Conservation (phyloP, 1,140 invertebrate genomes). For the Drosophila persimilis region DNA sequence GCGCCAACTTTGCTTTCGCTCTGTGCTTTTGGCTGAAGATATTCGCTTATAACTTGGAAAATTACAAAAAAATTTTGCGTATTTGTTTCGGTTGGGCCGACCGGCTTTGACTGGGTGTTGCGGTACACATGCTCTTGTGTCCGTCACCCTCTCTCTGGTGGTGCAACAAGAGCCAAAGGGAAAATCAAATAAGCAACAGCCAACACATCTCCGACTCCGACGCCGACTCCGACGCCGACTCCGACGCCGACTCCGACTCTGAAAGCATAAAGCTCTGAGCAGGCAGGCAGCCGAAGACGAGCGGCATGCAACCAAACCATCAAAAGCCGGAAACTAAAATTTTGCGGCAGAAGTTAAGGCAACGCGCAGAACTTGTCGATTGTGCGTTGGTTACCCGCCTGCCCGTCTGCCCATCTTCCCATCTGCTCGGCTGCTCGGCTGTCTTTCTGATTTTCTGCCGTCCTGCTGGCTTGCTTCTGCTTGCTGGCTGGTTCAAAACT, state of each 20-base stretch:
- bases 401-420: background rate
- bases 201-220: slow-evolving; percentile 43
- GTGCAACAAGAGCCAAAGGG: slow-evolving; percentile 60
- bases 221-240: background rate
- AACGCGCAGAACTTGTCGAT: slow-evolving; percentile 75
- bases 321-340: slow-evolving; percentile 79
- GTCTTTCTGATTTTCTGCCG: slow-evolving; percentile 1
- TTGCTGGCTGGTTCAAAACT: slow-evolving; percentile 51
- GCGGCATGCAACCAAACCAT: slow-evolving; percentile 55
- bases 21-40: slow-evolving; percentile 38
- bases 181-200: slow-evolving; percentile 78
- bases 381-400: slow-evolving; percentile 44
- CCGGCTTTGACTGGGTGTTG: slow-evolving; percentile 49
- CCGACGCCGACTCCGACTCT: slow-evolving; percentile 10
- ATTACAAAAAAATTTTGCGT: slow-evolving; percentile 62
- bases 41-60: slow-evolving; percentile 61
- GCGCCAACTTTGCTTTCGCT: slow-evolving; percentile 1
- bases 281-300: slow-evolving; percentile 34
- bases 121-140: slow-evolving; percentile 54
- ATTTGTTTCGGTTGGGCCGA: slow-evolving; percentile 43
- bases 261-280: slow-evolving; percentile 47
- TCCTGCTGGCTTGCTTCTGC: slow-evolving; percentile 32
- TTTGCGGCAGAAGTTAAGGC: slow-evolving; percentile 75
- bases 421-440: background rate
- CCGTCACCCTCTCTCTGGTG: slow-evolving; percentile 26